A percentile compares a stretch with the other conserved stretches of the same genome.
Evolutionary conservation across 2,113 vertebrate species (phyloP).

Genomic region (Coreoperca whiteheadi): DNA sequence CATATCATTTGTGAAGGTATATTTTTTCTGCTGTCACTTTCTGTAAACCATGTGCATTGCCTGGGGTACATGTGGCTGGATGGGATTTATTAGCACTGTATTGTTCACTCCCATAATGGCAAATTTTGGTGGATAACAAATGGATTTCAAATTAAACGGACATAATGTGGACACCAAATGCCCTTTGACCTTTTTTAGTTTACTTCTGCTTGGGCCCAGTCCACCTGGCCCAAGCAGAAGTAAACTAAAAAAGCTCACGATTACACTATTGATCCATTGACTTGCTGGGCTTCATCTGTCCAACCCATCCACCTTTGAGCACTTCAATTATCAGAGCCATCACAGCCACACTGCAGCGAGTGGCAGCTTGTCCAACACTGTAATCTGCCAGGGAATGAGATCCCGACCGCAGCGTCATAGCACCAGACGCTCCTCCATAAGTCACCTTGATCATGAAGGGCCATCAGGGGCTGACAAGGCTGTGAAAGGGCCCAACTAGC

Average conservation of each 20-base stretch:
- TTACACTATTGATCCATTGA: constrained; percentile 83
- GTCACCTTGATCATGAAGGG: constrained; percentile 82
- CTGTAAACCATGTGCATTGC: constrained; percentile 50
- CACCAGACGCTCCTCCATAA: constrained; percentile 71
- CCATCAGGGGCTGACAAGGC: constrained; percentile 61
- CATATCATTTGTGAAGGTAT: constrained; percentile 56
- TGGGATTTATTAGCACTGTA: constrained; percentile 50
- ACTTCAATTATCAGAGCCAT: constrained; percentile 86
- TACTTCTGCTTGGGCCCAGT: constrained; percentile 43
- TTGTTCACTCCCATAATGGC: constrained; percentile 43
- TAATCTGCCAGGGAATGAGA: constrained; percentile 83
- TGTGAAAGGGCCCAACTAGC: constrained; percentile 64
- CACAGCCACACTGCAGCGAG: constrained; percentile 71
- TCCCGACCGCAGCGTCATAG: constrained; percentile 63
- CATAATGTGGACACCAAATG: constrained; percentile 43
- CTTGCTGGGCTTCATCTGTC: constrained; percentile 79
- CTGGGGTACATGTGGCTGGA: constrained; percentile 30
- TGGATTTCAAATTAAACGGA: constrained; percentile 45
- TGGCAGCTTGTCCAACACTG: constrained; percentile 81
- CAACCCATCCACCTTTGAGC: constrained; percentile 78
- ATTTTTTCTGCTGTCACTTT: constrained; percentile 61
- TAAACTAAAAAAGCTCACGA: too few relatives aligned
- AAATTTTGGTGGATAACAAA: constrained; percentile 39
- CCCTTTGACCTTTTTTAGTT: constrained; percentile 56
- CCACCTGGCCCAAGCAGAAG: constrained; percentile 64